phyloP scores from a whole-genome alignment of 2,797 vertebrate genomes.

The Pangasius mekongensis region DNA sequence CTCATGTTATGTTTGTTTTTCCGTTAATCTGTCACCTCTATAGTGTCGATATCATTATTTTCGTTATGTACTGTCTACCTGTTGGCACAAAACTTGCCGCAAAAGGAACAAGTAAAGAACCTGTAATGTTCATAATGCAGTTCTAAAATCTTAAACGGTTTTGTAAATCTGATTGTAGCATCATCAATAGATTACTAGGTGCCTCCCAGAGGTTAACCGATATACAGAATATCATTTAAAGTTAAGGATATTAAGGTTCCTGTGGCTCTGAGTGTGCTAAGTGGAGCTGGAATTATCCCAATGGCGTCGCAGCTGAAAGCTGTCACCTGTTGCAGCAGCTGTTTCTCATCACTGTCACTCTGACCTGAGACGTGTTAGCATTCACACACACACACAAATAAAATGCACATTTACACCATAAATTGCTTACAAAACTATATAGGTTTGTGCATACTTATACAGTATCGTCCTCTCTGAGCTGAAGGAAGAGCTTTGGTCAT shows the following conservation, averaged over 20 bases:
- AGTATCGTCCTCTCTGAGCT: neutral
- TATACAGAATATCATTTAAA: neutral
- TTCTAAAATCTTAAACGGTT: neutral
- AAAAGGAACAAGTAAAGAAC: neutral
- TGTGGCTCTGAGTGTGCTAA: neutral
- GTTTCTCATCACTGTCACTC: constrained; percentile 29
- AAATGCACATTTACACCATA: neutral
- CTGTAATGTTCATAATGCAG: neutral
- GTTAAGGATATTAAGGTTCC: neutral
- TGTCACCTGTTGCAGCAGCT: constrained; percentile 54
- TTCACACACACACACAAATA: constrained; percentile 21
- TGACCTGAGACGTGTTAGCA: constrained; percentile 24
- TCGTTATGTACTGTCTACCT: neutral
- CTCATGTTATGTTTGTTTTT: neutral
- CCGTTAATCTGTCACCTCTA: neutral
- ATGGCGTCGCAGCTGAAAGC: constrained; percentile 57
- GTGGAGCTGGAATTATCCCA: constrained; percentile 12
- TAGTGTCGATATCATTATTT: neutral
- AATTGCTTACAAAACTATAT: neutral
- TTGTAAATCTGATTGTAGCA: too few relatives aligned
- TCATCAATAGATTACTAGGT: neutral
- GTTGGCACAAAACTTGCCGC: neutral
- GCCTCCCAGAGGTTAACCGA: neutral
- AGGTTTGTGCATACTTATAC: neutral
- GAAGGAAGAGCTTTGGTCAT: neutral